Evolutionary conservation across 2,797 vertebrate species (phyloP).

Genomic region (Sebastes kiyomatsui): DNA sequence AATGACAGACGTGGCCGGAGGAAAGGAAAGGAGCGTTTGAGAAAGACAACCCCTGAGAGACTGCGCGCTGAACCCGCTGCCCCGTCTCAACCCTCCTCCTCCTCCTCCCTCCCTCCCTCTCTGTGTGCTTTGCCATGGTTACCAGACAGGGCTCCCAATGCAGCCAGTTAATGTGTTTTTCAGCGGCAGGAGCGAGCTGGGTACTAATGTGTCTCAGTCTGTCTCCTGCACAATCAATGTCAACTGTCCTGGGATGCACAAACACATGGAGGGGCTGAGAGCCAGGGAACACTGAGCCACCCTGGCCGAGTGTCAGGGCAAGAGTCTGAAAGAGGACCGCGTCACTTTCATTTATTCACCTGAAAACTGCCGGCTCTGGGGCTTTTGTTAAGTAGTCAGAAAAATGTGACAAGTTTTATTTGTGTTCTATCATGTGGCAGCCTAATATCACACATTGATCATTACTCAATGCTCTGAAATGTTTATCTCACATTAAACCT

Average conservation of each 20-base stretch:
- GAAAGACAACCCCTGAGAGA: conserved; percentile 74
- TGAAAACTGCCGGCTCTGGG: conserved; percentile 4
- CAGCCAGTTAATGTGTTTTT: conserved; percentile 84
- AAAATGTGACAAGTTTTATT: background rate
- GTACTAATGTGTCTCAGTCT: conserved; percentile 81
- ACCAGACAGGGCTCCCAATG: conserved; percentile 83
- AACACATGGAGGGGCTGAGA: conserved; percentile 59
- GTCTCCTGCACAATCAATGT: conserved; percentile 81
- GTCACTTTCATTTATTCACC: conserved; percentile 46
- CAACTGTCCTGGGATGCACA: conserved; percentile 78
- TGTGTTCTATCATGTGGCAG: background rate
- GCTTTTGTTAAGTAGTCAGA: background rate
- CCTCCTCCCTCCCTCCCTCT: conserved; percentile 41
- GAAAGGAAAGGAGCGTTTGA: conserved; percentile 68
- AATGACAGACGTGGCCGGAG: conserved; percentile 73
- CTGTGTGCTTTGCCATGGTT: conserved; percentile 82
- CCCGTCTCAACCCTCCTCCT: conserved; percentile 62
- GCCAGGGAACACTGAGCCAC: conserved; percentile 63
- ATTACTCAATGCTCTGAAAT: background rate
- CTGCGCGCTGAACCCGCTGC: conserved; percentile 74
- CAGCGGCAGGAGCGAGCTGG: conserved; percentile 75
- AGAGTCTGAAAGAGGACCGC: conserved; percentile 36
- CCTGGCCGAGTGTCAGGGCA: conserved; percentile 41
- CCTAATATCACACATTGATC: conserved; percentile 1
- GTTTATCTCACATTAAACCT: background rate